A percentile compares a stretch with the other conserved stretches of the same genome.
These are phyloP conservation scores for Drosophila varians DNA, from an alignment of 1,140 invertebrate species.

Conservation along the genomic window DNA sequence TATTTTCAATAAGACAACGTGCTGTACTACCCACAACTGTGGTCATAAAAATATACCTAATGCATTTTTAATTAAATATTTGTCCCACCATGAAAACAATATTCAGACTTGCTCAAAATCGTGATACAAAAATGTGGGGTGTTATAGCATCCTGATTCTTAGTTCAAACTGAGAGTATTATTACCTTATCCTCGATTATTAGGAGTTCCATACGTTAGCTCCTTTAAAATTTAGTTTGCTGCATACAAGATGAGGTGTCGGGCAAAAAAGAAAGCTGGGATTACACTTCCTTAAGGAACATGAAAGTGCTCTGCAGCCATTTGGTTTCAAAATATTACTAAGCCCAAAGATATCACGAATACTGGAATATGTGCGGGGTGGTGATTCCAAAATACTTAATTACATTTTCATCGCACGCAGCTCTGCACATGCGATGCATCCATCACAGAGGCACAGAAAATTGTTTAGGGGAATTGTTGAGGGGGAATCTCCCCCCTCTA, in stretches of 20 bases:
- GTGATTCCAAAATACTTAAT: conserved; percentile 63
- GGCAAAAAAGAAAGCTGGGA: background rate
- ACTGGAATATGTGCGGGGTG: background rate
- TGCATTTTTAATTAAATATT: background rate
- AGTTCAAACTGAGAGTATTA: background rate
- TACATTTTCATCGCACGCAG: conserved; percentile 71
- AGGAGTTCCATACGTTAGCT: background rate
- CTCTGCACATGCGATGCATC: conserved; percentile 57
- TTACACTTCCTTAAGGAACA: background rate
- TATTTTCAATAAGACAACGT: conserved; percentile 59
- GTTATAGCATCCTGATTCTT: background rate
- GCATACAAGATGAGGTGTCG: background rate
- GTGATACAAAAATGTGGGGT: no score
- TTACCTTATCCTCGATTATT: background rate
- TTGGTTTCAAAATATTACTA: background rate
- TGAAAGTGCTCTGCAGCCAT: background rate
- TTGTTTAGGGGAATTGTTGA: conserved; percentile 16
- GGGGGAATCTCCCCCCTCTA: conserved; percentile 27
- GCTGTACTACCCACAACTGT: conserved; percentile 5
- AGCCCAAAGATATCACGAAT: background rate
- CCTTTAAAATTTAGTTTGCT: background rate
- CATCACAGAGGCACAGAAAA: conserved; percentile 55
- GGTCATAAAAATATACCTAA: background rate
- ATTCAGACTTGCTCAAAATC: no score
- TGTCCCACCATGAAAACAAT: no score